These are phyloP conservation scores for Dryobotodes eremita DNA, from an alignment of 2,888 invertebrate species.

Conservation along the genomic window DNA sequence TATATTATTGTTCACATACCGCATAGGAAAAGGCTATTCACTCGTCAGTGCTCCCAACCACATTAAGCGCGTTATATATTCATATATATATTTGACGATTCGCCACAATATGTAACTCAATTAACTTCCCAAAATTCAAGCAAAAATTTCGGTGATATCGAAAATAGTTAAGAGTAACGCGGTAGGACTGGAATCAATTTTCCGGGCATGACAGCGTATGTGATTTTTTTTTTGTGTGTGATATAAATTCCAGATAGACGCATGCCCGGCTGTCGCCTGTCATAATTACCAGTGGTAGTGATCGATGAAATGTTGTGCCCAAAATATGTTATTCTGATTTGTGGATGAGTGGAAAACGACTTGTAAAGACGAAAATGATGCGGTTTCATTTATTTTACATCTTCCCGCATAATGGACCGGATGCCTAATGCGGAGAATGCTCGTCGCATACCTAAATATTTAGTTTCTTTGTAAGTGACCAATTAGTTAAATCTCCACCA, in stretches of 20 bases:
- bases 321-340: background rate
- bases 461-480: background rate
- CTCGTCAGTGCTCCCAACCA: background rate
- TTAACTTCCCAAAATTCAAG: background rate
- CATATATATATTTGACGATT: background rate
- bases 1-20: background rate
- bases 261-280: background rate
- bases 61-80: background rate
- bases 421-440: background rate
- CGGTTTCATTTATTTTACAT: background rate
- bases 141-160: background rate
- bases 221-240: background rate
- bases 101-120: background rate
- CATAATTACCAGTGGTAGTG: slow-evolving; percentile 14
- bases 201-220: too few relatives aligned
- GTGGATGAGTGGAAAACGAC: background rate
- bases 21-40: background rate
- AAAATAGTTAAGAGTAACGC: background rate
- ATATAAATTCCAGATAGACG: background rate
- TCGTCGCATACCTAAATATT: background rate
- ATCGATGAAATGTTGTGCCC: background rate
- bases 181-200: background rate
- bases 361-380: background rate
- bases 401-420: background rate
- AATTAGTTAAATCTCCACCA: background rate